Base-by-base conservation (phyloP, 2,113 vertebrate species). In the Phalacrocorax aristotelis region DNA sequence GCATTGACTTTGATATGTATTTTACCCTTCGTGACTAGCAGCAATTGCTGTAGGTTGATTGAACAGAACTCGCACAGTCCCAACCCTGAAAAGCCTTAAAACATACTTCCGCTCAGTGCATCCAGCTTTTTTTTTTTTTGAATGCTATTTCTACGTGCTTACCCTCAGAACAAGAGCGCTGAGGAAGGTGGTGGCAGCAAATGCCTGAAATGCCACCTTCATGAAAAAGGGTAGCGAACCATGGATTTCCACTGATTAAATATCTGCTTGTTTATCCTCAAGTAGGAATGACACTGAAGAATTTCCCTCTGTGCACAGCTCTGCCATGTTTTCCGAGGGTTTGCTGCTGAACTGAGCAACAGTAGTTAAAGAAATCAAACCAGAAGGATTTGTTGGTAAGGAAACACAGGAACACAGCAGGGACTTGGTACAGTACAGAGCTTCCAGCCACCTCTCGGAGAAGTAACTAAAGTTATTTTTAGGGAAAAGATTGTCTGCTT, bases 321-420 rank as follows among this genome's bases (percentile, higher is more conserved):
- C 36, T 87, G 30, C 71, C 7, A 5, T 57, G 21, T 60, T 93
- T 96, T 52, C 23, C 65, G 21, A 52, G 32, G n/a, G 76, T 51
- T 68, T 90, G 48, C 72, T 95, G 69, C 77, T 87, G 65, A 95
- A 94, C 86, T 72, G 65, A 97, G 61, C 55, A 89, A 87, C 16
- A 48, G 51, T 40, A 85, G 55, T 61, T 89, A 75, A 89, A 88
- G 83, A 92, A 93, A 86, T 15, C 13, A 46, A 91, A 40, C 80
- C 55, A 79, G 71, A 72, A 94, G 60, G 71, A 78, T 78, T 75
- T 95, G 62, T 48, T 72, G 66, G 49, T 81, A 85, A 83, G 54
- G 62, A 87, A 90, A 51, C 20, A 44, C 19, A 52, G 36, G 51
- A 89, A 84, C 80, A 57, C 69, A 95, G 57, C 44, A 89, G 77